phyloP scores from a whole-genome alignment of 1,140 invertebrate genomes.

The Helicoverpa zea region DNA sequence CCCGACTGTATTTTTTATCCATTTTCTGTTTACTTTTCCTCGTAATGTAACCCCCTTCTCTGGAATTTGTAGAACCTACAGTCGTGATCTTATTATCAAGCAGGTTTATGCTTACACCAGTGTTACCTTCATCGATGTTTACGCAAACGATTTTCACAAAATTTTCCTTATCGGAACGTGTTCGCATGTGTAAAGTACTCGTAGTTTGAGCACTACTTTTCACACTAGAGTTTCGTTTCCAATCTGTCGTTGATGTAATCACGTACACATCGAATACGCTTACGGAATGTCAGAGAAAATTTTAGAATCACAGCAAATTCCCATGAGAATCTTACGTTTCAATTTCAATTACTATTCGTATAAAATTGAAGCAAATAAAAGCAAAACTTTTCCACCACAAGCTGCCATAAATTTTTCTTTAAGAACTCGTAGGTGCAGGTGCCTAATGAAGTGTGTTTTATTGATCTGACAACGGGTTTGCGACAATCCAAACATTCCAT shows the following conservation, averaged over 20 bases:
- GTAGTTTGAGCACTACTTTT: neutral
- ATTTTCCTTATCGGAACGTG: slow-evolving; percentile 16
- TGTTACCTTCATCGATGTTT: neutral
- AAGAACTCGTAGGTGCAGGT: neutral
- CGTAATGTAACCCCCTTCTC: neutral
- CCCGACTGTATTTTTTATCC: slow-evolving; percentile 2
- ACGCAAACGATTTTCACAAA: slow-evolving; percentile 18
- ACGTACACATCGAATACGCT: slow-evolving; percentile 50
- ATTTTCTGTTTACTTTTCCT: slow-evolving; percentile 23
- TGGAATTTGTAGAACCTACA: neutral
- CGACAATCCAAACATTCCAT: slow-evolving; percentile 30
- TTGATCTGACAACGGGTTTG: neutral
- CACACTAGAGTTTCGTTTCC: slow-evolving; percentile 34
- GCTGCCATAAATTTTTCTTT: neutral
- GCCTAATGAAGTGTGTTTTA: neutral
- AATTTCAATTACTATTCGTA: neutral
- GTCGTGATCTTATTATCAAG: slow-evolving; percentile 17
- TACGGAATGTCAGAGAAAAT: slow-evolving; percentile 6
- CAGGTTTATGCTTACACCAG: neutral
- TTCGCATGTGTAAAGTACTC: neutral
- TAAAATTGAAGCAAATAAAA: neutral
- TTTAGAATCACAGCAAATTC: neutral
- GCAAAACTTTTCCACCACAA: neutral
- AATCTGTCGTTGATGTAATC: slow-evolving; percentile 53
- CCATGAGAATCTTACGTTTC: neutral